Percentiles rank a stretch among this genome's conserved stretches.
phyloP scores from a whole-genome alignment of 2,888 invertebrate genomes.

The Patella pellucida region DNA sequence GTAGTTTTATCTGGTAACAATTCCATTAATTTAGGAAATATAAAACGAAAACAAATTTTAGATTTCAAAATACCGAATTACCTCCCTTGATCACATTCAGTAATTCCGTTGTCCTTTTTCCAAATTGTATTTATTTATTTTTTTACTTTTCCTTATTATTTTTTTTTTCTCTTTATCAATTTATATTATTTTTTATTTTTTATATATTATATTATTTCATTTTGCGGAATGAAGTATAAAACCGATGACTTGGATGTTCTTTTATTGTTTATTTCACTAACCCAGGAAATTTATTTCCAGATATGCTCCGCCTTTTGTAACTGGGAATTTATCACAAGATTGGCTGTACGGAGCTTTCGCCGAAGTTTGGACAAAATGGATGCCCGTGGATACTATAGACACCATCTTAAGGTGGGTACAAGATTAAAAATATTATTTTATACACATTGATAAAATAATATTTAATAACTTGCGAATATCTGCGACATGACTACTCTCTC shows the following conservation, averaged over 20 bases:
- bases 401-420: constrained; percentile 47
- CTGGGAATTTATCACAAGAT: constrained; percentile 84
- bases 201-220: not conserved
- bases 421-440: too few relatives aligned
- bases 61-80: too few relatives aligned
- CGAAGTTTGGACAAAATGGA: constrained; percentile 78
- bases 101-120: too few relatives aligned
- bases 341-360: constrained; percentile 86
- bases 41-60: too few relatives aligned
- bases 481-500: too few relatives aligned
- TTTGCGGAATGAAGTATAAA: too few relatives aligned
- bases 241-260: not conserved
- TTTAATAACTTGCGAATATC: too few relatives aligned
- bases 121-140: too few relatives aligned
- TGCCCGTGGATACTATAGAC: constrained; percentile 74
- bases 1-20: not conserved
- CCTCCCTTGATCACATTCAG: too few relatives aligned
- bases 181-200: not conserved
- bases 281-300: constrained; percentile 47
- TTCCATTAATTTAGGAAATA: too few relatives aligned
- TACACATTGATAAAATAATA: too few relatives aligned
- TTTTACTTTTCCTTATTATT: too few relatives aligned
- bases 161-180: not conserved
- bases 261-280: constrained; percentile 5
- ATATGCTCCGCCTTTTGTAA: constrained; percentile 72